Evolutionary conservation across 2,797 vertebrate genomes (phyloP), one percentile per base, ranked within the genome.

Genomic region (Girardinus metallicus): DNA sequence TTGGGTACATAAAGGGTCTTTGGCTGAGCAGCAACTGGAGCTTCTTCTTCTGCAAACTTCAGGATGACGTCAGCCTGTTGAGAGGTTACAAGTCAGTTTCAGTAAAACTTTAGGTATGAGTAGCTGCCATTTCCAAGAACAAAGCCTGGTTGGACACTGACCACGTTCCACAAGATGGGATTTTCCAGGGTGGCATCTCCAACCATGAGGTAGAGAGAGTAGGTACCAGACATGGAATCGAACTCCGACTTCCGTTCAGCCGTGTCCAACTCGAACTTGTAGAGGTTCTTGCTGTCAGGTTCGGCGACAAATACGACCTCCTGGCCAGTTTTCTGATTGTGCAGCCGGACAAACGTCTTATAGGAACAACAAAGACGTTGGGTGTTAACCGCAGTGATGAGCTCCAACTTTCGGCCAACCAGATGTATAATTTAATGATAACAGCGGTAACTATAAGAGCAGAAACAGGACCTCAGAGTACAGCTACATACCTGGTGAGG

Each of bases 281-380:
- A 99, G 0, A 99, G 94, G 0, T 97, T 98, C 92, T 99, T 99
- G 91, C 91, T 97, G 85, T 99, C 98, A 0, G 98, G 98, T 76
- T 99, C 99, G 8, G 99, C 98, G 78, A 99, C 99, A 90, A 99
- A 99, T 83, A 99, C 97, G 0, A 99, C 99, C 91, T 99, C 99
- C 85, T 99, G 99, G 46, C 97, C 97, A 0, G 98, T 99, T 93
- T 98, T 99, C 84, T 98, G 98, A 88, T 99, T 99, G 91, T 99
- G 97, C 77, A 99, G 95, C 66, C 97, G 96, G 57, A 99, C 98
- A 82, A 99, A 99, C 5, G 98, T 99, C 99, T 99, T 82, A 81
- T 41, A 77, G 62, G 51, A 44, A 80, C 64, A 80, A 16, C 0
- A 72, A 81, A 72, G 0, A 9, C 1, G 5, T 70, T 12, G 64